phyloP scores from a whole-genome alignment of 2,113 vertebrate species.

The Pavo muticus region DNA sequence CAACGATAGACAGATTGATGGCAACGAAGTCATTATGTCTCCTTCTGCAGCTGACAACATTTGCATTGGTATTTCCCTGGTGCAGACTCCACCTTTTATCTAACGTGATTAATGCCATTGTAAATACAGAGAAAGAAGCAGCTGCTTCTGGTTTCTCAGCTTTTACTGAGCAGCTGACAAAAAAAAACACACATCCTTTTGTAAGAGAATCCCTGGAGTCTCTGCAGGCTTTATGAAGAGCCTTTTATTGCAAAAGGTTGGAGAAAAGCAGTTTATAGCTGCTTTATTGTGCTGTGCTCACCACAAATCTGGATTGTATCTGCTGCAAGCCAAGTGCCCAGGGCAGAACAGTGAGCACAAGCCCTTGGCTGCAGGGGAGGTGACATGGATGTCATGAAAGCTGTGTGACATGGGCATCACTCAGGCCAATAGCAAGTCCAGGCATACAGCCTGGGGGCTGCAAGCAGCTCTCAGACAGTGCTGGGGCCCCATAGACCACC shows the following conservation, averaged over 20 bases:
- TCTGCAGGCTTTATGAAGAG: background rate
- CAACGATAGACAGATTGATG: background rate
- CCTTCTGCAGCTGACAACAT: background rate
- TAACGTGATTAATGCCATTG: slow-evolving; percentile 34
- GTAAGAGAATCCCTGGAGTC: slow-evolving; percentile 10
- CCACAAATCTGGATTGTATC: background rate
- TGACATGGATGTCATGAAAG: rapidly evolving
- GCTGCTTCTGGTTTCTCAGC: slow-evolving; percentile 48
- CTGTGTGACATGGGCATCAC: background rate
- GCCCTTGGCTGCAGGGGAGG: background rate
- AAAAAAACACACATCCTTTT: slow-evolving; percentile 18
- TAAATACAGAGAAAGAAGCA: slow-evolving; percentile 33
- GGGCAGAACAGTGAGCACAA: background rate
- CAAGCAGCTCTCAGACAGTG: background rate
- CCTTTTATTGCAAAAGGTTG: background rate
- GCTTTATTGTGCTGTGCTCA: background rate
- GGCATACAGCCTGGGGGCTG: background rate
- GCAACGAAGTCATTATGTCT: background rate
- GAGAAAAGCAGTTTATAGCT: rapidly evolving
- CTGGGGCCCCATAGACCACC: rapidly evolving
- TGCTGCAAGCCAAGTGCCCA: rapidly evolving
- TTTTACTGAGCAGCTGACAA: slow-evolving; percentile 23
- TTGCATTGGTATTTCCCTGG: slow-evolving; percentile 8
- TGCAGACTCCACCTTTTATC: slow-evolving; percentile 39
- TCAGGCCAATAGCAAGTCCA: background rate